Evolutionary conservation across 2,797 vertebrate genomes (phyloP).

Genomic region (Hemitrygon akajei): DNA sequence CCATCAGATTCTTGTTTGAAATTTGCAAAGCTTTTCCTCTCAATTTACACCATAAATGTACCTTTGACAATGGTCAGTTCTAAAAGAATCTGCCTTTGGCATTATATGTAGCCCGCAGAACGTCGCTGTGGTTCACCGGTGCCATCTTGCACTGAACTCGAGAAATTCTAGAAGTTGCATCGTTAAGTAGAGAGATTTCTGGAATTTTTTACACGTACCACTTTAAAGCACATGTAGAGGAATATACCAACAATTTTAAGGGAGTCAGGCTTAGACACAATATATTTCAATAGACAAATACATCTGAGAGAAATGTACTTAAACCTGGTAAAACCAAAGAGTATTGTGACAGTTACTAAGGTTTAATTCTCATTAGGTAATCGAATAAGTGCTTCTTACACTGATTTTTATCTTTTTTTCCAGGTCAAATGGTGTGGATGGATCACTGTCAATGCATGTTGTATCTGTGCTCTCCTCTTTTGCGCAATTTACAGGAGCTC

Average conservation of each 20-base stretch:
- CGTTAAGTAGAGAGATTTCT: not conserved
- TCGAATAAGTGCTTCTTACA: not conserved
- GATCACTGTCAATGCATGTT: slow-evolving; percentile 61
- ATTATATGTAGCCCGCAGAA: not conserved
- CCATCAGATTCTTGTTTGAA: not conserved
- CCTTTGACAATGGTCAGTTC: not conserved
- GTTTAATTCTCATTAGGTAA: not conserved
- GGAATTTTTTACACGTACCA: not conserved
- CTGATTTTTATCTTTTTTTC: not conserved
- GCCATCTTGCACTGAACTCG: too few relatives aligned
- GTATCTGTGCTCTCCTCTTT: slow-evolving; percentile 65
- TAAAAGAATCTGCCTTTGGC: not conserved
- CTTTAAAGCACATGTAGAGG: not conserved
- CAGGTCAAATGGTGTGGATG: slow-evolving; percentile 78
- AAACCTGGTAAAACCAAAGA: not conserved
- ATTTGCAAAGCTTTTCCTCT: not conserved
- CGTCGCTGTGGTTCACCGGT: too few relatives aligned
- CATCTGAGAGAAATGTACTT: not conserved
- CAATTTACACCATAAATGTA: not conserved
- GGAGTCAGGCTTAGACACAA: not conserved
- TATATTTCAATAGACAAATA: not conserved
- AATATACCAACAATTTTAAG: not conserved
- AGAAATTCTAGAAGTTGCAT: not conserved
- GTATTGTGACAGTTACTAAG: too few relatives aligned
- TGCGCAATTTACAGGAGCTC: slow-evolving; percentile 63